phyloP scores from a whole-genome alignment of 1,140 invertebrate genomes.

The Drosophila sp. region DNA sequence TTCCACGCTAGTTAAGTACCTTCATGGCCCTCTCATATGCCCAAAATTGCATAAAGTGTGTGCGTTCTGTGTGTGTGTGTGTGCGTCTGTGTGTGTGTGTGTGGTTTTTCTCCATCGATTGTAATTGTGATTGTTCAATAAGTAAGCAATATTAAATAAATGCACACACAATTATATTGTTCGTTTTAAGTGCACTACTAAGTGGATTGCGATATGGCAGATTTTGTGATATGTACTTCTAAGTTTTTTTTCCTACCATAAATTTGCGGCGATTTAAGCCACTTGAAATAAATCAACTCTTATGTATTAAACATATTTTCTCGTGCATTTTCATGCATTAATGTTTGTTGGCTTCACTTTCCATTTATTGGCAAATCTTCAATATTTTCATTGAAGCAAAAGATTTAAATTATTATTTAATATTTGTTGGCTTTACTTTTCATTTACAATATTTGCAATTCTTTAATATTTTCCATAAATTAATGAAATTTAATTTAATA shows the following conservation, averaged over 20 bases:
- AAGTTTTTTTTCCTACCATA: not conserved
- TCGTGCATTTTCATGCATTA: not conserved
- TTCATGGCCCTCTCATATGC: slow-evolving; percentile 18
- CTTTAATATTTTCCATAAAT: too few species aligned
- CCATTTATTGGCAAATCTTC: too few species aligned
- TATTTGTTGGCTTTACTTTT: too few species aligned
- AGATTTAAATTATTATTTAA: too few species aligned
- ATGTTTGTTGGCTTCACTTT: not conserved
- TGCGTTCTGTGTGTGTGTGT: not conserved
- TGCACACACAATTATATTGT: slow-evolving; percentile 14
- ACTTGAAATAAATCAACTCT: not conserved
- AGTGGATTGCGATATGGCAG: not conserved
- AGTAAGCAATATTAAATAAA: slow-evolving; percentile 57
- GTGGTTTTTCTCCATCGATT: slow-evolving; percentile 34
- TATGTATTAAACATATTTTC: not conserved
- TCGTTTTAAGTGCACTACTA: slow-evolving; percentile 23
- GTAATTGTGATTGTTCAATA: slow-evolving; percentile 36
- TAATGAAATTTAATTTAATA: too few species aligned
- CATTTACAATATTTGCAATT: too few species aligned
- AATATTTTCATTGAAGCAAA: too few species aligned
- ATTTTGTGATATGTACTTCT: not conserved
- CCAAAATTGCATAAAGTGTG: slow-evolving; percentile 33
- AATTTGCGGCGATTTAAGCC: not conserved
- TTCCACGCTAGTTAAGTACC: slow-evolving; percentile 71
- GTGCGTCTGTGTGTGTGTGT: not conserved